Base-by-base conservation (phyloP, 1,140 invertebrate genomes). In the Formica exsecta region DNA sequence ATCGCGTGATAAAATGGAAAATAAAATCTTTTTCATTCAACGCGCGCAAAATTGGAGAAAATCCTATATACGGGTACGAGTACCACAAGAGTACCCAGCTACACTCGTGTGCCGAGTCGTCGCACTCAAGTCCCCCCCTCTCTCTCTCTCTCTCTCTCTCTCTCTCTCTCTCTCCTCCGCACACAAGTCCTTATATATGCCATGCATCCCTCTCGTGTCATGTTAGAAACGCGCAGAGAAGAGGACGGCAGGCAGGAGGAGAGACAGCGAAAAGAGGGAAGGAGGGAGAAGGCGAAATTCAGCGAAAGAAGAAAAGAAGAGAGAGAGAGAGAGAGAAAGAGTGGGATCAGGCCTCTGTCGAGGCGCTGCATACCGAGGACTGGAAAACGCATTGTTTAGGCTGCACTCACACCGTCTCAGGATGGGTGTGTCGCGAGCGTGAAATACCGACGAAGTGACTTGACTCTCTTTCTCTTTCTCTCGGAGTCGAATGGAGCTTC, bases 341-440 rank as follows among this genome's bases (percentile, higher is more conserved):
- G 88, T 76, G 81, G 73, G 83, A 86, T 80, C 48, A 32, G 38
- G 83, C 22, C n/a, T 83, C 44, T n/a, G 79, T 87, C 85, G 73
- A 57, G 77, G 32, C 61, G 70, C 68, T 70, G 79, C 70, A 87
- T 85, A 86, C 74, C 74, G 87, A 88, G 89, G 90, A 89, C 92
- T 88, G 92, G 91, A 91, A 93, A 92, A 92, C 88, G 92, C 89
- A 93, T 93, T 93, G 93, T 93, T 93, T 92, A 90, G 85, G 86
- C 79, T 87, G 86, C 91, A 90, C 90, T 91, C 86, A 87, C 88
- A 90, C 87, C 86, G 83, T 70, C 44, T 85, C 85, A 76, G 84
- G 86, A 29, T 90, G 92, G 92, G 92, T 91, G 92, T 93, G 92
- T 89, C 92, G 57, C 90, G 79, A 77, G 87, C 87, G 86, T 91